These are phyloP conservation scores for Ichneumoninae sp. DNA, from an alignment of 2,888 invertebrate genomes.

Conservation along the genomic window DNA sequence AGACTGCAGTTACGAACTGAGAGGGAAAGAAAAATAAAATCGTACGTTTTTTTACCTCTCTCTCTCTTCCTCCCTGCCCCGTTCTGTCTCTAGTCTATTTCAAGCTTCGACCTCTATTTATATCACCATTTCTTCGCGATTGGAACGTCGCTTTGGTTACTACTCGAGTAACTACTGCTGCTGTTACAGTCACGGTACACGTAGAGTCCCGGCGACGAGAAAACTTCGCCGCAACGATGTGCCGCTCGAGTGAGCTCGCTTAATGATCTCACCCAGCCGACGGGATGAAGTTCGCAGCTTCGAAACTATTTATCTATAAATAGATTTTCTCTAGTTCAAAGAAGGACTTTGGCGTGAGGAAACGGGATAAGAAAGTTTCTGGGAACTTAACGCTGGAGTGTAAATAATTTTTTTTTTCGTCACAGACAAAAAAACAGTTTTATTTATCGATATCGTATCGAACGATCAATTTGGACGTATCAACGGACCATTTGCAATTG, in stretches of 20 bases:
- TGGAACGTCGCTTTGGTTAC: conserved; percentile 46
- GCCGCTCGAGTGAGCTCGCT: neutral
- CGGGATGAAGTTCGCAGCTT: conserved; percentile 11
- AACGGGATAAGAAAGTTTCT: neutral
- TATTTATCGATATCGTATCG: neutral
- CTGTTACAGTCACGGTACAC: conserved; percentile 8
- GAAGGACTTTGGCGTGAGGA: neutral
- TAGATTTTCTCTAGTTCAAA: conserved; percentile 9
- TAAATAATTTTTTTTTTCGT: neutral
- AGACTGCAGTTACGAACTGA: conserved; percentile 62
- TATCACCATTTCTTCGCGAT: conserved; percentile 56
- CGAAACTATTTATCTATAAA: conserved; percentile 15
- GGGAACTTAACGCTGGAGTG: neutral
- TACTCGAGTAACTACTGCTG: neutral
- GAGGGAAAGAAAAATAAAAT: conserved; percentile 38
- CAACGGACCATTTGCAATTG: neutral
- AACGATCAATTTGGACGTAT: neutral
- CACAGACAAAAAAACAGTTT: neutral
- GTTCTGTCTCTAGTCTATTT: conserved; percentile 46
- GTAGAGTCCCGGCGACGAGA: neutral
- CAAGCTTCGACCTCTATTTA: conserved; percentile 56
- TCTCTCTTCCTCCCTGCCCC: too few relatives aligned
- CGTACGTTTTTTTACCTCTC: conserved; percentile 41
- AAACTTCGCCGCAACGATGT: neutral
- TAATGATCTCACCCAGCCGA: conserved; percentile 10